phyloP scores from a whole-genome alignment of 2,797 vertebrate species.

The Austrolebias charrua region DNA sequence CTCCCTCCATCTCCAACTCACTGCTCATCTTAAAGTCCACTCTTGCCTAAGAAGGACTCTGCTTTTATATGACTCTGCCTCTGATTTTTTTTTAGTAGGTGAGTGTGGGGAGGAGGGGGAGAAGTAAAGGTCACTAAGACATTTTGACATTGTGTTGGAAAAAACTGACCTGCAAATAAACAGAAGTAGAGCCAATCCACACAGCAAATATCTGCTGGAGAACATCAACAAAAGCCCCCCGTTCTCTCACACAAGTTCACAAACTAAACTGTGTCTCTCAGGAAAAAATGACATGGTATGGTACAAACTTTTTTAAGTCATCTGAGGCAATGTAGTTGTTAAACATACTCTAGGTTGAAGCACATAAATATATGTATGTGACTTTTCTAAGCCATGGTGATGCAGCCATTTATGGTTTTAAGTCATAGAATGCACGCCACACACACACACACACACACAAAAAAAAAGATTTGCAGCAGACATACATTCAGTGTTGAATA shows the following conservation, averaged over 20 bases:
- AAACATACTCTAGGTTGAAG: neutral
- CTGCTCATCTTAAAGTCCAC: slow-evolving; percentile 44
- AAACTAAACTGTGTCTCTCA: too few species aligned
- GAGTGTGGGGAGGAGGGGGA: neutral
- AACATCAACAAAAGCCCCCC: slow-evolving; percentile 1
- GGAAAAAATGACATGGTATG: too few species aligned
- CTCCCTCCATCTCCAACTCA: slow-evolving; percentile 51
- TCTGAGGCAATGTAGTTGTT: too few species aligned
- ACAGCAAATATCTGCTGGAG: neutral
- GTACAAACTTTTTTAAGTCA: neutral
- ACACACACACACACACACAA: neutral
- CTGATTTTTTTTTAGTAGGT: slow-evolving; percentile 11
- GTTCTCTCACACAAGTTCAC: slow-evolving; percentile 2
- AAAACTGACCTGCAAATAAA: slow-evolving; percentile 19
- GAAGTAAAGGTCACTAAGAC: slow-evolving; percentile 41
- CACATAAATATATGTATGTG: neutral
- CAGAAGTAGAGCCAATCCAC: slow-evolving; percentile 16
- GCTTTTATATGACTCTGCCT: slow-evolving; percentile 29
- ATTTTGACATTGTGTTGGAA: slow-evolving; percentile 35
- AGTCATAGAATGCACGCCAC: neutral
- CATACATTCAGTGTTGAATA: neutral
- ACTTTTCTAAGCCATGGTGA: neutral
- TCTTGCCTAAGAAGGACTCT: slow-evolving; percentile 27
- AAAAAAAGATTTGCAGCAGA: neutral
- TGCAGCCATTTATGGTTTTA: neutral